phyloP scores from a whole-genome alignment of 2,888 invertebrate species.

The Resseliella maxima region DNA sequence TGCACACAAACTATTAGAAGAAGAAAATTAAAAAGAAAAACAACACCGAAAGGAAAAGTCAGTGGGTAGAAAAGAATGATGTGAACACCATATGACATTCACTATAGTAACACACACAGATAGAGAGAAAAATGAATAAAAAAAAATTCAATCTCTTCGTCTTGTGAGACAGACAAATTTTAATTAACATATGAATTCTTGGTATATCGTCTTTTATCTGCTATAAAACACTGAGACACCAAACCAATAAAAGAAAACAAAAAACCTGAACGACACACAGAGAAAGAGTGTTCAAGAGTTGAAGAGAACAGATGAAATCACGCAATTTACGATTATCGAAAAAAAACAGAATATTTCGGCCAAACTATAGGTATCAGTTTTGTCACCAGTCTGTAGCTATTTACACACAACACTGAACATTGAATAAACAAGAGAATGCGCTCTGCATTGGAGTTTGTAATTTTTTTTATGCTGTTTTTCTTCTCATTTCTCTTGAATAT shows the following conservation, averaged over 20 bases:
- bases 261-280: neutral
- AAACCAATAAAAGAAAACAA: neutral
- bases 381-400: neutral
- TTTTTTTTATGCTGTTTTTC: neutral
- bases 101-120: neutral
- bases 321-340: neutral
- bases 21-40: neutral
- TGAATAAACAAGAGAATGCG: slow-evolving; percentile 8
- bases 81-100: slow-evolving; percentile 11
- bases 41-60: neutral
- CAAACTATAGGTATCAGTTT: neutral
- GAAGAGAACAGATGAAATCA: neutral
- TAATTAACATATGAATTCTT: slow-evolving; percentile 14
- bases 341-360: neutral
- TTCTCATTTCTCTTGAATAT: neutral
- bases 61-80: neutral
- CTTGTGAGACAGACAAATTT: neutral
- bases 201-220: neutral
- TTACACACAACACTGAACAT: slow-evolving; percentile 44
- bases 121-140: neutral
- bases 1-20: neutral
- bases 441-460: neutral
- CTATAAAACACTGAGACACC: neutral
- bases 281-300: neutral
- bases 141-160: neutral